Evolutionary conservation across 2,797 vertebrate genomes (phyloP), one percentile per base, ranked within the genome.

Genomic region (Labeo calbasu): DNA sequence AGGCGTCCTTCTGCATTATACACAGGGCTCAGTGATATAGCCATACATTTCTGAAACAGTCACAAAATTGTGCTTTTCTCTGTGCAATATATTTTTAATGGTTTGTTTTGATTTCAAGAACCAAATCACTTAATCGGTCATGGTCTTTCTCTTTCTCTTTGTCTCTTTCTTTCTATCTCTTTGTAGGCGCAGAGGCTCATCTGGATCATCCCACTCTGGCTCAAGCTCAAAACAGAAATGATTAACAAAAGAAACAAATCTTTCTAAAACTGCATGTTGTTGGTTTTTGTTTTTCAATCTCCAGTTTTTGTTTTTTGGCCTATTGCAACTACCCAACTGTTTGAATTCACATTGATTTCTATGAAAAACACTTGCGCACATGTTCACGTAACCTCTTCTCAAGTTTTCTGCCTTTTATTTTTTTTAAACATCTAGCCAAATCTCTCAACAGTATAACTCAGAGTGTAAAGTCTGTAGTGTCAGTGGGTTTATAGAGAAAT

Each of bases 201-300:
- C 98, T 83, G 97, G 97, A 96, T 99, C 98, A 65, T 99, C 98
- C 91, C 95, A 96, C 93, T 99, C 98, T 94, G 97, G 95, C 96
- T 99, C 98, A 92, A 97, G 97, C 96, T 97, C 95, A 92, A 98
- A 98, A 98, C 97, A 98, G 97, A 98, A 99, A 97, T 98, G 96
- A 96, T 92, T 89, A 90, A 89, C 82, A 82, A 85, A 90, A 82
- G 72, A 81, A 86, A 95, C 36, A 21, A 88, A 90, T 89, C 89
- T 88, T 91, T 95, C 91, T 94, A 87, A 89, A 95, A 96, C 90
- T 96, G 97, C 97, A 99, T 98, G 97, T 96, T 96, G 94, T 94
- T 72, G 94, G 92, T 12, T 21, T 68, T 71, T 71, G 0, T 59
- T 92, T 95, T 96, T 92, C 93, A 77, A 94, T 92, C 91, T 93